Base-by-base conservation (phyloP, 1,140 invertebrate species). In the Trissolcus basalis region DNA sequence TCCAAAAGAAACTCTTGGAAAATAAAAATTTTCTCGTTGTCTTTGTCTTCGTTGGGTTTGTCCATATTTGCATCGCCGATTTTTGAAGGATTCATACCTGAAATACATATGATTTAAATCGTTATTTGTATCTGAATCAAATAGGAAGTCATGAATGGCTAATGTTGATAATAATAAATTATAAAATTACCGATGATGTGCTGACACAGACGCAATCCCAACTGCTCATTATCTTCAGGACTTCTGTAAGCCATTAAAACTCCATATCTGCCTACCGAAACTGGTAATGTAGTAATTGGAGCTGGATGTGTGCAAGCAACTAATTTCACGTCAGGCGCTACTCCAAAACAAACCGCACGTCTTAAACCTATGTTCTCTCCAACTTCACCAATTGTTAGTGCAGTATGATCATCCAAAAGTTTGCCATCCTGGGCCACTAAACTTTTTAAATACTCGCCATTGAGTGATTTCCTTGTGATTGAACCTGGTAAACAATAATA, bases 1-100 rank as follows among this genome's bases (percentile, higher is more conserved):
- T 98, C 94, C 4, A 96, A 81, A n/a, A 98, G 86, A 85, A 94
- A 98, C 81, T 97, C 96, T 88, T 98, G 96, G 83, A 92, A 92
- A 50, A 97, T 91, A 54, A 98, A 89, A 77, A 90, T 91, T 0
- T 88, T 89, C 88, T 95, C 94, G 14, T 95, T 92, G 75, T 95
- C 93, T 53, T 90, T 79, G 79, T 92, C 91, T 60, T 89, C 83
- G 1, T 84, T 83, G 13, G 92, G 91, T 79, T 91, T 86, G 78
- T 95, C 92, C 50, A 88, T 87, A 48, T 90, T 89, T 61, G 90
- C 87, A 77, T 92, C 87, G 10, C 96, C 96, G 74, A 98, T 90
- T 86, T 92, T 93, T 16, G 76, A 84, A 0, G 96, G 96, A 81
- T 96, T 95, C 92, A 97, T 94, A 13, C 96, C 92, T 91, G 53